Conservation (phyloP, 2,797 vertebrate species). For the Sciurus vulgaris region DNA sequence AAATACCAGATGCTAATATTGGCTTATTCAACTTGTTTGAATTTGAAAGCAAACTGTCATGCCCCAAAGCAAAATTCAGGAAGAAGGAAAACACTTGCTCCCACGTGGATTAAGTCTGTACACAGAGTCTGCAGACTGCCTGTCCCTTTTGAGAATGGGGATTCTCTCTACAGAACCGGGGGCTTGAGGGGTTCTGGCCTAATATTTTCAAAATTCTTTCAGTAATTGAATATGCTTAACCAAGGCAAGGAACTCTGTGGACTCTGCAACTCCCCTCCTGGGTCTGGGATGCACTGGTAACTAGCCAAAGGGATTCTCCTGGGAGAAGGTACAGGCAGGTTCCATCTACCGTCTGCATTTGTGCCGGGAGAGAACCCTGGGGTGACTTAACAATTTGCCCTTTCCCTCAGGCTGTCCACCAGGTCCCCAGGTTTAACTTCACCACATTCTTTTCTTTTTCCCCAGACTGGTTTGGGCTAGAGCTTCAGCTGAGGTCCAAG, state of each 20-base stretch:
- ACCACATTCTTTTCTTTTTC: background rate
- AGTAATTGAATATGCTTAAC: background rate
- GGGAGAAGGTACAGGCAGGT: background rate
- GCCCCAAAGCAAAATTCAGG: background rate
- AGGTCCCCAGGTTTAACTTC: background rate
- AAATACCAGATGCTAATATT: background rate
- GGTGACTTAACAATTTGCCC: background rate
- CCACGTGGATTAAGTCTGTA: background rate
- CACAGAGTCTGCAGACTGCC: background rate
- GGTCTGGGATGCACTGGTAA: background rate
- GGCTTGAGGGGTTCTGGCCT: background rate
- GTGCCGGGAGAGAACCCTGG: background rate
- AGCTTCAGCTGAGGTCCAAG: constrained; percentile 95
- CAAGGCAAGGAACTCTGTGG: background rate
- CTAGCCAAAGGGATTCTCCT: background rate
- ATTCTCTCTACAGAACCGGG: background rate
- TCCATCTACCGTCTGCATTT: background rate
- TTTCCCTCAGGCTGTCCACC: background rate
- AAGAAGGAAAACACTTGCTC: background rate
- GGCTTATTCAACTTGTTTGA: background rate
- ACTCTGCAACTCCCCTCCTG: background rate
- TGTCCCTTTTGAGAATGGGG: background rate
- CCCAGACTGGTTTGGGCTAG: constrained; percentile 96
- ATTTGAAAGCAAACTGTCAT: background rate
- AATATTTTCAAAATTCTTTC: constrained; percentile 40